Base-by-base conservation (phyloP, 2,888 invertebrate species). In the Parnassius apollo region DNA sequence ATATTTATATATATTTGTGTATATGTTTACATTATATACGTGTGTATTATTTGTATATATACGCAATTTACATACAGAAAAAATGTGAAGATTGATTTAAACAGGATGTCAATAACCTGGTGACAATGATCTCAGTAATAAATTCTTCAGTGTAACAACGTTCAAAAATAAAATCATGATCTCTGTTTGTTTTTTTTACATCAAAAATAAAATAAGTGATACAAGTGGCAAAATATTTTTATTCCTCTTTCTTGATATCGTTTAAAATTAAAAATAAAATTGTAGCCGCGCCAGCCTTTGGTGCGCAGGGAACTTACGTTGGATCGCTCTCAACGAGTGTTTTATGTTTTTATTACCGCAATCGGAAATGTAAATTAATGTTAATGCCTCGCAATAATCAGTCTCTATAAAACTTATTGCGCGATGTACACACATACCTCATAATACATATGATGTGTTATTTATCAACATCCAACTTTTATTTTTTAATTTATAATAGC, bases 301-400 rank as follows among this genome's bases (percentile, higher is more conserved):
- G 35, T 51, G 57, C 64, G 66, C 62, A 49, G 25, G 54, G 53
- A 56, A 46, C 51, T 44, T 1, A 8, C 42, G 65, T 52, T 22
- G 55, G 59, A 56, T 51, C 35, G 35, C 9, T n/a, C 18, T 42
- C 13, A 45, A 42, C 59, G 56, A 52, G 56, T 64, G 64, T 64
- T 74, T 73, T 69, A 73, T 74, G 71, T 70, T 71, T 79, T 77
- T 79, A 80, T 73, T 73, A 75, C 73, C 67, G 70, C 73, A 75
- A 75, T 81, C 81, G 84, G 82, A 82, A 83, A 85, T 83, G 82
- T 82, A 80, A 83, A 85, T 85, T 78, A 76, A 81, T 80, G 81
- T 77, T 80, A 85, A 83, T 85, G 77, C 75, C 75, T 78, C 80
- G 76, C 78, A 76, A 78, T 81, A 80, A 82, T 82, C 73, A 76